A percentile compares a stretch with the other conserved stretches of the same genome.
phyloP scores from a whole-genome alignment of 2,113 vertebrate species.

The Phalacrocorax brasilianus region DNA sequence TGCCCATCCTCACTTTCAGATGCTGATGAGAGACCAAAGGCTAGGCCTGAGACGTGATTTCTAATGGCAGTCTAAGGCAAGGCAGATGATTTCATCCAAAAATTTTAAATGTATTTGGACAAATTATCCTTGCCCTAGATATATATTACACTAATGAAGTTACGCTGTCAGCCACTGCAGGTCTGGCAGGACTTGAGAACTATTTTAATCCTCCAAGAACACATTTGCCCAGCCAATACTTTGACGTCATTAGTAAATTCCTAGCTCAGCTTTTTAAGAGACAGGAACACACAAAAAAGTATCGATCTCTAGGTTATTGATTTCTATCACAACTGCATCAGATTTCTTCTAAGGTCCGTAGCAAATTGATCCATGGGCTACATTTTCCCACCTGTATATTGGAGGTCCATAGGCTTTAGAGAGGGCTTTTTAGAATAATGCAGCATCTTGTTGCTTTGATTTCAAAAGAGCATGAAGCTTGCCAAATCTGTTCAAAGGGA shows the following conservation, averaged over 20 bases:
- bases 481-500: not conserved
- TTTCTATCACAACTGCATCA: not conserved
- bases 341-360: not conserved
- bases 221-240: not conserved
- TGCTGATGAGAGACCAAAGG: not conserved
- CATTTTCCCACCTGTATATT: not conserved
- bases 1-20: fast-evolving
- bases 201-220: constrained; percentile 31
- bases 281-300: not conserved
- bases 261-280: constrained; percentile 33
- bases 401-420: not conserved
- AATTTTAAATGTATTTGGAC: not conserved
- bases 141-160: not conserved
- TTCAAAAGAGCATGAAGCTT: not conserved
- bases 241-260: not conserved
- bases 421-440: not conserved
- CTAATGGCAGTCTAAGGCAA: not conserved
- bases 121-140: not conserved
- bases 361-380: not conserved
- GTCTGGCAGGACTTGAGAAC: constrained; percentile 9
- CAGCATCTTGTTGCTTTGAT: not conserved
- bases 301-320: not conserved
- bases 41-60: not conserved
- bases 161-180: not conserved
- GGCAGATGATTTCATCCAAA: not conserved